These are phyloP conservation scores for Lucifuga dentata DNA, from an alignment of 2,113 vertebrate species.

Conservation along the genomic window DNA sequence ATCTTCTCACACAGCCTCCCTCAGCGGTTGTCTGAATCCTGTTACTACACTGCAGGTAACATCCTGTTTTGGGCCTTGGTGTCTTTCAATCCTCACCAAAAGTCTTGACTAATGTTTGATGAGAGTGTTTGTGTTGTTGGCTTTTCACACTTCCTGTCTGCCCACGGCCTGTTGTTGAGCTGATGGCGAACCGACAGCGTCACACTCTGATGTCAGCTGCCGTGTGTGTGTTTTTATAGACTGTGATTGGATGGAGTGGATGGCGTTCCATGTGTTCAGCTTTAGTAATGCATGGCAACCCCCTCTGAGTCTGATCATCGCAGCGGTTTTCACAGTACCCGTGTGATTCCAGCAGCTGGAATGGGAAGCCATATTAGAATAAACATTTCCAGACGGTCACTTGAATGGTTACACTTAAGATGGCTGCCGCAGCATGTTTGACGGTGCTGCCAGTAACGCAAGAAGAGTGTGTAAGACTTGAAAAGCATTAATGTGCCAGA, in stretches of 20 bases:
- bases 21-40: neutral
- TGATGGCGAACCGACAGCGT: slow-evolving; percentile 15
- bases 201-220: slow-evolving; percentile 1
- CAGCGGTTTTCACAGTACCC: neutral
- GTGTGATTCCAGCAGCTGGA: slow-evolving; percentile 30
- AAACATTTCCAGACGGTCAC: neutral
- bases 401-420: neutral
- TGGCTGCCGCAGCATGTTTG: slow-evolving; percentile 44
- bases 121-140: slow-evolving; percentile 14
- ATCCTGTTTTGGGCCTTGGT: slow-evolving; percentile 31
- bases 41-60: slow-evolving; percentile 8
- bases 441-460: slow-evolving; percentile 4
- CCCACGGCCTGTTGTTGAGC: slow-evolving; percentile 16
- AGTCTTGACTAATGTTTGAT: slow-evolving; percentile 11
- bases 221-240: slow-evolving; percentile 13
- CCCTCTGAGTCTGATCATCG: slow-evolving; percentile 48
- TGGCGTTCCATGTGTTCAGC: slow-evolving; percentile 51
- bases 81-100: slow-evolving; percentile 33
- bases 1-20: neutral
- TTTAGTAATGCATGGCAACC: slow-evolving; percentile 58
- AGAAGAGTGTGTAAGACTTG: neutral
- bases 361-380: slow-evolving; percentile 1
- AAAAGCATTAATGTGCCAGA: too few relatives aligned
- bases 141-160: slow-evolving; percentile 8
- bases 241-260: slow-evolving; percentile 34